Percentiles rank a stretch among this genome's conserved stretches.
Evolutionary conservation across 2,888 invertebrate genomes (phyloP).

Genomic region (Eupithecia pulchellata): DNA sequence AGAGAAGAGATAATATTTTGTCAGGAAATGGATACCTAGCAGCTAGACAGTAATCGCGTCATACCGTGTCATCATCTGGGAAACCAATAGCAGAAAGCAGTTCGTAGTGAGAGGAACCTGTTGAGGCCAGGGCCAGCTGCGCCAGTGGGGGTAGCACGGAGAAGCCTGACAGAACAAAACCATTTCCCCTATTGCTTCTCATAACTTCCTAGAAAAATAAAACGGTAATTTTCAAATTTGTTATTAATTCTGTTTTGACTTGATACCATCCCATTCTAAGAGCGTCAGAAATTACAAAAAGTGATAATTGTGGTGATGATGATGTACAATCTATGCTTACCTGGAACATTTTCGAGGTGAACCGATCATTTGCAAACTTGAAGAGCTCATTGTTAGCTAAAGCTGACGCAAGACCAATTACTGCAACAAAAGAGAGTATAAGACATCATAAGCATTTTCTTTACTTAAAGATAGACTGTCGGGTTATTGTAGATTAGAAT

Average conservation of each 20-base stretch:
- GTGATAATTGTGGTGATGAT: too few species aligned
- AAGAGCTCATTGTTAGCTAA: slow-evolving; percentile 50
- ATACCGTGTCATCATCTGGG: slow-evolving; percentile 62
- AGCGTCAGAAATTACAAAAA: too few species aligned
- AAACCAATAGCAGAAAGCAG: slow-evolving; percentile 64
- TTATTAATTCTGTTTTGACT: too few species aligned
- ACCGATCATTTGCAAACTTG: slow-evolving; percentile 54
- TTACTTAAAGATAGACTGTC: too few species aligned
- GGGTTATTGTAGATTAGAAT: too few species aligned
- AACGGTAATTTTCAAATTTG: background rate
- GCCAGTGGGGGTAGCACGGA: slow-evolving; percentile 75
- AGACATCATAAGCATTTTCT: too few species aligned
- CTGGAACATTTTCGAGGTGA: slow-evolving; percentile 65
- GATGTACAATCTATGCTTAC: slow-evolving; percentile 55
- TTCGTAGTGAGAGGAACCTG: slow-evolving; percentile 69
- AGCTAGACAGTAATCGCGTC: slow-evolving; percentile 18
- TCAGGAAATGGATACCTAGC: background rate
- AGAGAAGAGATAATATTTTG: background rate
- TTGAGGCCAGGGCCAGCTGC: slow-evolving; percentile 67
- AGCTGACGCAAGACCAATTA: slow-evolving; percentile 56
- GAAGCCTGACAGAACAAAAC: slow-evolving; percentile 75
- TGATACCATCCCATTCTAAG: too few species aligned
- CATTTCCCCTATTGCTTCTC: slow-evolving; percentile 49
- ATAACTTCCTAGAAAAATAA: slow-evolving; percentile 42
- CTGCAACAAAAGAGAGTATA: slow-evolving; percentile 50